Conservation (phyloP, 2,888 invertebrate species). For the Mythimna impura region DNA sequence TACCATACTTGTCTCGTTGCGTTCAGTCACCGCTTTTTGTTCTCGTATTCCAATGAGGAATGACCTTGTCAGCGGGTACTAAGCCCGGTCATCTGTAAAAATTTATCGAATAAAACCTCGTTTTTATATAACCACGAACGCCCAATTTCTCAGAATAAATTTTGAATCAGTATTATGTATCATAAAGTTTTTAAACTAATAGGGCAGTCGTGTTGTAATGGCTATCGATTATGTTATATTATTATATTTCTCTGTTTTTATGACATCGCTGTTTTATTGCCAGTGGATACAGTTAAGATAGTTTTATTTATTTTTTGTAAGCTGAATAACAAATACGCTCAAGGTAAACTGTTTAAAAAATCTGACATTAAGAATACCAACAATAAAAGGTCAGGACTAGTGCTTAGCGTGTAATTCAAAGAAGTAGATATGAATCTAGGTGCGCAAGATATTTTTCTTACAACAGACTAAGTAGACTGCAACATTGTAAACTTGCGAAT, state of each 20-base stretch:
- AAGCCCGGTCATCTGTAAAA: conserved; percentile 26
- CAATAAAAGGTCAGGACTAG: neutral
- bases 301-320: conserved; percentile 13
- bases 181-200: conserved; percentile 38
- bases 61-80: conserved; percentile 34
- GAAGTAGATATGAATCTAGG: neutral
- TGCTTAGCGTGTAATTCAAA: neutral
- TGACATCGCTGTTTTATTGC: conserved; percentile 41
- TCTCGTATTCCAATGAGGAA: conserved; percentile 24
- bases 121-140: conserved; percentile 11
- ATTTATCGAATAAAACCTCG: conserved; percentile 12
- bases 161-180: conserved; percentile 44
- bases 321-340: conserved; percentile 4
- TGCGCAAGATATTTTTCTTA: neutral
- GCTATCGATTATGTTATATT: conserved; percentile 62
- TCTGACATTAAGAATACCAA: neutral
- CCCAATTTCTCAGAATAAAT: conserved; percentile 23
- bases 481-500: conserved; percentile 1
- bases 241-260: conserved; percentile 44
- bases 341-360: conserved; percentile 4
- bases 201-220: conserved; percentile 65
- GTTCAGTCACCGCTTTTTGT: conserved; percentile 37
- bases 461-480: neutral
- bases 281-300: conserved; percentile 1
- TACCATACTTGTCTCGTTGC: conserved; percentile 12